phyloP scores from a whole-genome alignment of 1,140 invertebrate genomes.

The Drosophila kikkawai region DNA sequence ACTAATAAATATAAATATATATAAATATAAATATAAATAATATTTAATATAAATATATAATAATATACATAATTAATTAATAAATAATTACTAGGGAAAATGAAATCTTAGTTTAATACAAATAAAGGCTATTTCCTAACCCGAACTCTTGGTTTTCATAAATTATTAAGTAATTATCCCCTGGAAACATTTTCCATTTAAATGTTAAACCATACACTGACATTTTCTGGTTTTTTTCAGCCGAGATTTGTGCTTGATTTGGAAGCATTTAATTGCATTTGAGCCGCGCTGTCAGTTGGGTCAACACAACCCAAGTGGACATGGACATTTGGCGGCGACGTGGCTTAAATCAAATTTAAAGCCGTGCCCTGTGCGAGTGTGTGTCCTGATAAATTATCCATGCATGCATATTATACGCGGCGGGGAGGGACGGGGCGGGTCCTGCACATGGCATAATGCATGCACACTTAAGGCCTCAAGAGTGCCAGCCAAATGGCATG shows the following conservation, averaged over 20 bases:
- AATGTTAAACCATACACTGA: neutral
- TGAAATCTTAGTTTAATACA: too few relatives aligned
- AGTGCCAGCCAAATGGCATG: conserved; percentile 71
- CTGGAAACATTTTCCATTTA: neutral
- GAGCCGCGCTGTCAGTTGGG: conserved; percentile 34
- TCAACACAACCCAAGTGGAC: conserved; percentile 10
- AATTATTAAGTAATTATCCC: neutral
- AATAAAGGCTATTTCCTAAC: too few relatives aligned
- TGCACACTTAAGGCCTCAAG: conserved; percentile 74
- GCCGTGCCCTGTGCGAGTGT: conserved; percentile 6
- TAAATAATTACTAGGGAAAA: too few relatives aligned
- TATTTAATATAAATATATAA: too few relatives aligned
- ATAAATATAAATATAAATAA: too few relatives aligned
- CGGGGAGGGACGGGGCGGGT: neutral
- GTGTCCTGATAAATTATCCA: conserved; percentile 63
- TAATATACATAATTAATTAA: too few relatives aligned
- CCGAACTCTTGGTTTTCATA: too few relatives aligned
- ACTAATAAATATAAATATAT: too few relatives aligned
- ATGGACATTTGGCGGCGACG: neutral
- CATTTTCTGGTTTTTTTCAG: conserved; percentile 19
- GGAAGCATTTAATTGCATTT: conserved; percentile 53
- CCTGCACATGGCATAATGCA: conserved; percentile 57
- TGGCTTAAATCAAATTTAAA: conserved; percentile 63
- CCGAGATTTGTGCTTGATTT: conserved; percentile 36
- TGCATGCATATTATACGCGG: conserved; percentile 31